Conservation (phyloP, 1,140 invertebrate genomes). For the Euura lappo region DNA sequence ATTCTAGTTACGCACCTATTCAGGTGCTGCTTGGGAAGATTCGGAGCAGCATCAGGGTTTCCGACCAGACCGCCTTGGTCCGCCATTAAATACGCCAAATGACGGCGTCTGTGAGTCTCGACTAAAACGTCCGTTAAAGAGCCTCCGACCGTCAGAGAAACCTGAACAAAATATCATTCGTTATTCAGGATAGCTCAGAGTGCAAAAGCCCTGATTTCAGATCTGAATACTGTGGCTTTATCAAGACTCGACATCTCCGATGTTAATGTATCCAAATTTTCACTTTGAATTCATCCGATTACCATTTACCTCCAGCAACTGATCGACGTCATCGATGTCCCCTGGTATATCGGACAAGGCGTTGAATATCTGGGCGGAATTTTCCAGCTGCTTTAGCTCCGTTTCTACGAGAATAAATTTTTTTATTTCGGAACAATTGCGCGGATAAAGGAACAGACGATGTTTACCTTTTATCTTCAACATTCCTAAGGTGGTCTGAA, state of each 20-base stretch:
- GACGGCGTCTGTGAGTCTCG: slow-evolving; percentile 88
- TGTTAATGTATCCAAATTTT: not conserved
- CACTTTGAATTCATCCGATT: slow-evolving; percentile 6
- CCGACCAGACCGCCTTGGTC: slow-evolving; percentile 92
- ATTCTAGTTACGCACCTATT: slow-evolving; percentile 60
- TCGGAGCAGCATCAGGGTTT: slow-evolving; percentile 86
- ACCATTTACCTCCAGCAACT: slow-evolving; percentile 68
- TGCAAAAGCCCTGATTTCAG: slow-evolving; percentile 58
- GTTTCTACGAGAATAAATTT: slow-evolving; percentile 66
- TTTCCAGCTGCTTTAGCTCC: slow-evolving; percentile 81
- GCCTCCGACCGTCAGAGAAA: slow-evolving; percentile 66
- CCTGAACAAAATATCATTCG: slow-evolving; percentile 43
- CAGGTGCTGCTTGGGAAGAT: slow-evolving; percentile 91
- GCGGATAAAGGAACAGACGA: not conserved
- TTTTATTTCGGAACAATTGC: not conserved
- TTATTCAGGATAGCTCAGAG: slow-evolving; percentile 17
- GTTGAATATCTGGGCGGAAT: slow-evolving; percentile 97
- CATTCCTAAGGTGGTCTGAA: slow-evolving; percentile 95
- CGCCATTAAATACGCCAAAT: slow-evolving; percentile 95
- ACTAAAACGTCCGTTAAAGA: slow-evolving; percentile 86
- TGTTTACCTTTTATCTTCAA: slow-evolving; percentile 84
- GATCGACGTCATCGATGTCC: slow-evolving; percentile 89
- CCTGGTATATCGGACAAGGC: slow-evolving; percentile 93
- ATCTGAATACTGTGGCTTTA: slow-evolving; percentile 4
- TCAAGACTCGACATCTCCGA: not conserved